Conservation (phyloP, 92 coral and sea anemone species). For the Epizoanthus rinbou region DNA sequence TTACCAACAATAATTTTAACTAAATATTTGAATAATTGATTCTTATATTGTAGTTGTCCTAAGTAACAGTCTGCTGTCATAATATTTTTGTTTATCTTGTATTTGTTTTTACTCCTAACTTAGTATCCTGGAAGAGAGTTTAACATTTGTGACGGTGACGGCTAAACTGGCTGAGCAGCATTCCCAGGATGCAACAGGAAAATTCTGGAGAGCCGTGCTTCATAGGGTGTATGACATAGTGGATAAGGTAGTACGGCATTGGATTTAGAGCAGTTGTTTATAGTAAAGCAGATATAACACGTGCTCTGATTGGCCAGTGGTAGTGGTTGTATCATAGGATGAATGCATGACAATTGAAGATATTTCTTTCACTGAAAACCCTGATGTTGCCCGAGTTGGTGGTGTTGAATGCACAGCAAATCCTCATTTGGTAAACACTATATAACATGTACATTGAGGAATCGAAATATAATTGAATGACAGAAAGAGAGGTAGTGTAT, state of each 20-base stretch:
- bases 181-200: constrained; percentile 66
- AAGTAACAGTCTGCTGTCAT: too few species aligned
- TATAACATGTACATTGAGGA: too few species aligned
- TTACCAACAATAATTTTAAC: too few species aligned
- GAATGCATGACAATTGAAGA: neutral
- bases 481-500: too few species aligned
- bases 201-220: constrained; percentile 85
- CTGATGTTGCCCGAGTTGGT: too few species aligned
- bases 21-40: too few species aligned
- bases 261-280: too few species aligned
- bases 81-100: neutral
- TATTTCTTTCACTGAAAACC: neutral
- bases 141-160: constrained; percentile 73
- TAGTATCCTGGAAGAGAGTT: constrained; percentile 80
- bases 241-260: constrained; percentile 72
- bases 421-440: too few species aligned
- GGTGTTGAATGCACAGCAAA: too few species aligned
- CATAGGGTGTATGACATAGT: constrained; percentile 78
- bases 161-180: constrained; percentile 72
- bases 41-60: too few species aligned
- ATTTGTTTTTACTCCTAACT: neutral
- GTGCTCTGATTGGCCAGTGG: neutral
- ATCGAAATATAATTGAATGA: too few species aligned
- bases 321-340: neutral
- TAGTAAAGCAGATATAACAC: neutral